Percentiles rank a stretch among this genome's conserved stretches.
Conservation (phyloP, 2,797 vertebrate genomes). For the Monodelphis domestica region DNA sequence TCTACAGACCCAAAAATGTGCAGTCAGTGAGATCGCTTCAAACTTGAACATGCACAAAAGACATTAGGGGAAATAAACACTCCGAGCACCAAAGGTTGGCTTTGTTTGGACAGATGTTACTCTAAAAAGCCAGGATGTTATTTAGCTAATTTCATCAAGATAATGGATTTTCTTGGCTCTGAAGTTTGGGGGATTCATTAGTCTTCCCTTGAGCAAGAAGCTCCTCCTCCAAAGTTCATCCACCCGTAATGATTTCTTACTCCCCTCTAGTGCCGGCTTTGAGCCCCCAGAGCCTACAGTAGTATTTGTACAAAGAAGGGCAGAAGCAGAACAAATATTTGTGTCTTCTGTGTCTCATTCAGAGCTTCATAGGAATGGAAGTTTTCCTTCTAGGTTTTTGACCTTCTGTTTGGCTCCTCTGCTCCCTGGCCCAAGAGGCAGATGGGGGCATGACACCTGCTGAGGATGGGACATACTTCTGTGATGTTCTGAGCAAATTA, state of each 20-base stretch:
- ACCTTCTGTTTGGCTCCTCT: slow-evolving; percentile 1
- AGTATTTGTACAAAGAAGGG: slow-evolving; percentile 85
- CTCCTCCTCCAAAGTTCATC: slow-evolving; percentile 14
- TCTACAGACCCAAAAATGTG: background rate
- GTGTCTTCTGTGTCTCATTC: slow-evolving; percentile 72
- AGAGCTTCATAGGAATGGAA: slow-evolving; percentile 73
- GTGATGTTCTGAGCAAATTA: background rate
- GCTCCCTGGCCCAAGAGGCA: background rate
- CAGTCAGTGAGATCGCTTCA: rapidly evolving
- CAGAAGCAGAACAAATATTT: slow-evolving; percentile 86
- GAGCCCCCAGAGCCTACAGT: slow-evolving; percentile 7
- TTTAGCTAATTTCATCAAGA: slow-evolving; percentile 55
- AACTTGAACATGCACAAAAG: background rate
- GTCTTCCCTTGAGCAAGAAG: slow-evolving; percentile 37
- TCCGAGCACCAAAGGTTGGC: slow-evolving; percentile 32
- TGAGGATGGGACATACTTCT: background rate
- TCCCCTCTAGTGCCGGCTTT: slow-evolving; percentile 24
- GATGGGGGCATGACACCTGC: background rate
- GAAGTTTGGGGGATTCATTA: slow-evolving; percentile 68
- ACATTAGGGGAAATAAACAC: background rate
- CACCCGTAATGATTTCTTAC: slow-evolving; percentile 65
- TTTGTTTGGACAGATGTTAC: slow-evolving; percentile 72
- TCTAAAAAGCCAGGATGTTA: slow-evolving; percentile 47
- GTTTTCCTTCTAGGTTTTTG: slow-evolving; percentile 74
- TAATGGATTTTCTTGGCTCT: slow-evolving; percentile 56